These are phyloP conservation scores for Syrphus vitripennis DNA, from an alignment of 2,888 invertebrate genomes.

Conservation along the genomic window DNA sequence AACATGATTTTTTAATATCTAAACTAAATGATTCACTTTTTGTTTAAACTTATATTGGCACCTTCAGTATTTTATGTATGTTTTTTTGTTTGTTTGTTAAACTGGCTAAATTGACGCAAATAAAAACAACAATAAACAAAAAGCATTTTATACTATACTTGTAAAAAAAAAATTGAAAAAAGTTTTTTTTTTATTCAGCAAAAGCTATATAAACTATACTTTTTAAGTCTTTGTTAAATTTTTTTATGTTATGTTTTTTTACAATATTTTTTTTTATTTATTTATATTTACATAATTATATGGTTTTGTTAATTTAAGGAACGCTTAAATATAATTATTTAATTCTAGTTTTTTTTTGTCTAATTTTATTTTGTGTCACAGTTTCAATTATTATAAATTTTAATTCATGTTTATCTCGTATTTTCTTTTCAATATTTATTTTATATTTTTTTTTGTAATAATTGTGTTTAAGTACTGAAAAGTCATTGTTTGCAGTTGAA, in stretches of 20 bases:
- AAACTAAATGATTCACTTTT: conserved; percentile 46
- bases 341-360: not conserved
- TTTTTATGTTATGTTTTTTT: conserved; percentile 1
- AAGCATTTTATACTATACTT: conserved; percentile 8
- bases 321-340: not conserved
- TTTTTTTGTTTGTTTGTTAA: not conserved
- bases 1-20: conserved; percentile 8
- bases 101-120: conserved; percentile 26
- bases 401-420: not conserved
- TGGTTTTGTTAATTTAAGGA: not conserved
- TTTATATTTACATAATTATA: conserved; percentile 3
- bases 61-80: conserved; percentile 1
- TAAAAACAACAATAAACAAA: conserved; percentile 5
- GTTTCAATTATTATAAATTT: not conserved
- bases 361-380: conserved; percentile 13
- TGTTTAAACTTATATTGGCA: conserved; percentile 49
- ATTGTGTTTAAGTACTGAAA: conserved; percentile 1
- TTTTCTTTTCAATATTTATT: not conserved
- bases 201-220: conserved; percentile 20
- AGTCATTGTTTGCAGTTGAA: not conserved
- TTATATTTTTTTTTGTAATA: not conserved
- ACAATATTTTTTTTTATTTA: not conserved
- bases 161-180: not conserved
- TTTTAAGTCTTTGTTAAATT: conserved; percentile 9
- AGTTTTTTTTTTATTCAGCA: conserved; percentile 7